Conservation (phyloP, 2,113 vertebrate genomes). For the Crotalus viridis region DNA sequence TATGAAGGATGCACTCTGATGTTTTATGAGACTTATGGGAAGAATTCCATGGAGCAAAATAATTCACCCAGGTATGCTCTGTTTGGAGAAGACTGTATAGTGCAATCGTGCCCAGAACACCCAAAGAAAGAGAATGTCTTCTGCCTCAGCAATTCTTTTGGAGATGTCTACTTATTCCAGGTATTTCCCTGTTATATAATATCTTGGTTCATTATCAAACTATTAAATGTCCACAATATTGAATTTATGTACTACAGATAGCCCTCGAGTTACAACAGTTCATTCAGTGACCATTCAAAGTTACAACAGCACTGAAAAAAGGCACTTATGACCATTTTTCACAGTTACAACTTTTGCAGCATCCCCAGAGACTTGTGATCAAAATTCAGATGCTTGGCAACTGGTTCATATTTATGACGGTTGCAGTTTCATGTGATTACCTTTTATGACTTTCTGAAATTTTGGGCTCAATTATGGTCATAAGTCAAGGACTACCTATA, state of each 20-base stretch:
- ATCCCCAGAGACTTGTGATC: too few relatives aligned
- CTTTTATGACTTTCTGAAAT: too few relatives aligned
- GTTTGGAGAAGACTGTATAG: constrained; percentile 89
- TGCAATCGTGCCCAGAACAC: constrained; percentile 93
- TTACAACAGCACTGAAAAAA: too few relatives aligned
- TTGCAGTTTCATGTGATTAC: too few relatives aligned
- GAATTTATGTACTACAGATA: background rate
- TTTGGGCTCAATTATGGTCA: too few relatives aligned
- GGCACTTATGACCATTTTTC: too few relatives aligned
- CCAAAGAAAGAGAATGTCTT: constrained; percentile 97
- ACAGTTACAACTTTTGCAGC: too few relatives aligned
- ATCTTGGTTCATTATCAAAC: background rate
- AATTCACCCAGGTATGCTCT: constrained; percentile 84
- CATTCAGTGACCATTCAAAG: too few relatives aligned
- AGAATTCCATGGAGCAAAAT: constrained; percentile 82
- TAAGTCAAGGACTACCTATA: too few relatives aligned
- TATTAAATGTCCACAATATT: background rate
- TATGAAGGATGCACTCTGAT: constrained; percentile 87
- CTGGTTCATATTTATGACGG: too few relatives aligned
- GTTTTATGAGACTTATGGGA: constrained; percentile 92
- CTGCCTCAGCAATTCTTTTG: constrained; percentile 95
- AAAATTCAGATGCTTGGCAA: too few relatives aligned
- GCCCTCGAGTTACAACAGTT: too few relatives aligned
- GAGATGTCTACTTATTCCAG: constrained; percentile 96
- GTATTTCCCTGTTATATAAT: constrained; percentile 58